A percentile compares a stretch with the other conserved stretches of the same genome.
phyloP scores from a whole-genome alignment of 2,888 invertebrate genomes.

The Camponotus fellah region DNA sequence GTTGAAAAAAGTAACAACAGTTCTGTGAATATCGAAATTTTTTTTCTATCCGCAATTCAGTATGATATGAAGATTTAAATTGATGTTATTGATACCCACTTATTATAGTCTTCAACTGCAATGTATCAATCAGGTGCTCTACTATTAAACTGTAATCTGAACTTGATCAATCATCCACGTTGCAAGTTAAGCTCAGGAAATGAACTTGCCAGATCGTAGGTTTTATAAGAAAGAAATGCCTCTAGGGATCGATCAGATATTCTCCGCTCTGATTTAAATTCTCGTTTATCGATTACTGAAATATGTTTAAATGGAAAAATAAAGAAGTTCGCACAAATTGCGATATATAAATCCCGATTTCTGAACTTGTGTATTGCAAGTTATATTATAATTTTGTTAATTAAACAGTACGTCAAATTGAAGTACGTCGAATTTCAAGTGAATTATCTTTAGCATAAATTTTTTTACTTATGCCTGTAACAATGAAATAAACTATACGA shows the following conservation, averaged over 20 bases:
- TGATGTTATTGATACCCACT: slow-evolving; percentile 34
- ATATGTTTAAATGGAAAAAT: slow-evolving; percentile 51
- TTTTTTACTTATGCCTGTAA: not conserved
- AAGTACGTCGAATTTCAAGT: too few species aligned
- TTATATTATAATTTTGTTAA: slow-evolving; percentile 7
- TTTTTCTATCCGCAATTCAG: not conserved
- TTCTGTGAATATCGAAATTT: not conserved
- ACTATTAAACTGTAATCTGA: slow-evolving; percentile 54
- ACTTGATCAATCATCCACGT: slow-evolving; percentile 56
- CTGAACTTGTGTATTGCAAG: not conserved
- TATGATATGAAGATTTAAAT: not conserved
- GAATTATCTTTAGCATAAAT: not conserved
- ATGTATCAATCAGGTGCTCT: slow-evolving; percentile 46
- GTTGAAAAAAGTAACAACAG: not conserved
- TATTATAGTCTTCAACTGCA: slow-evolving; percentile 33
- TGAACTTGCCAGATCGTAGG: slow-evolving; percentile 57
- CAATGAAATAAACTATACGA: too few species aligned
- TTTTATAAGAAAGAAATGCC: slow-evolving; percentile 43
- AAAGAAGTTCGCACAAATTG: not conserved
- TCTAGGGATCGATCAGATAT: slow-evolving; percentile 42
- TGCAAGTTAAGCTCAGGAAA: slow-evolving; percentile 52
- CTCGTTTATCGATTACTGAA: not conserved
- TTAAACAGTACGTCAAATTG: not conserved
- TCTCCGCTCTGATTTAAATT: slow-evolving; percentile 16
- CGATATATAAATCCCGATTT: not conserved